Evolutionary conservation across 2,888 invertebrate genomes (phyloP), one percentile per base, ranked within the genome.

Genomic region (Melangyna quadrimaculata): DNA sequence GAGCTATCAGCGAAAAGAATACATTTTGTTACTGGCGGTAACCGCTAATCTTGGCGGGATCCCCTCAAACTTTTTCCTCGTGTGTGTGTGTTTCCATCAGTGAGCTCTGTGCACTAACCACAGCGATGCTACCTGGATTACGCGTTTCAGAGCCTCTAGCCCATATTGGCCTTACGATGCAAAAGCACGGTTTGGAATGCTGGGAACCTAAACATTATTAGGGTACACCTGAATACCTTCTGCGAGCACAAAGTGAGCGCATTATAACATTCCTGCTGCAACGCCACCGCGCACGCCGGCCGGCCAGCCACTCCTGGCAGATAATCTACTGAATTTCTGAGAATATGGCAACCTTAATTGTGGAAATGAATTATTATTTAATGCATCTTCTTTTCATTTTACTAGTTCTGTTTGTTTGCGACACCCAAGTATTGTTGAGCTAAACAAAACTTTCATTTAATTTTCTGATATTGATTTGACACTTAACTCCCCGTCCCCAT

Each of bases 201-300:
- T 86, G 86, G 77, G 86, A 86, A 86, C 86, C 67, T 80, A 14
- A 40, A 81, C 78, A 86, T 86, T 86, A 80, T 80, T 73, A 81
- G 32, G 59, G 57, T 70, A 77, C 43, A 70, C 69, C 40, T 3
- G 77, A 69, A 75, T 72, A 63, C 65, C 75, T 61, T 53, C n/a
- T 45, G 65, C 45, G 83, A 79, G 67, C 67, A 35, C 65, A 65
- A 59, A 40, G 27, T 17, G 57, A 67, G 74, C 40, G 35, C 29
- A 43, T 77, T 70, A 59, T 79, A 73, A 73, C 29, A 55, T 59
- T 8, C 37, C 3, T 59, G 57, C 65, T 51, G 4, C 67, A 24
- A 0, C 48, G n/a, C 14, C 3, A 10, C 0, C 43, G 17, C n/a
- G n/a, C n/a, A n/a, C n/a, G n/a, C n/a, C n/a, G n/a, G n/a, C n/a